phyloP scores from a whole-genome alignment of 2,888 invertebrate genomes.

The Globia sparganii region DNA sequence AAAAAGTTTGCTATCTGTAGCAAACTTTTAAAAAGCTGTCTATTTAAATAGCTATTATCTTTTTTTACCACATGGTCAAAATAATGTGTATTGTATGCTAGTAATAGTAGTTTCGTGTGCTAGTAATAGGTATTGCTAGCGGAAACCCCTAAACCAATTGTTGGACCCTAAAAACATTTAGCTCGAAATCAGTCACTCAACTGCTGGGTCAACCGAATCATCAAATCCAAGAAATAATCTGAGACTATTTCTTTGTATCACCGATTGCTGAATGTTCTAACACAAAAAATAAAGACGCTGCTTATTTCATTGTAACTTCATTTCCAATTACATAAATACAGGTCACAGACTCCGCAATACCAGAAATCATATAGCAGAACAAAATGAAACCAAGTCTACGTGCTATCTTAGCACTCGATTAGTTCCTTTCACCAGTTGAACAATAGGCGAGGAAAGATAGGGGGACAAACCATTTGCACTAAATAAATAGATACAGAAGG shows the following conservation, averaged over 20 bases:
- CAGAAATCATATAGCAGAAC: constrained; percentile 9
- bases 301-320: background rate
- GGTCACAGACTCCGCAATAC: background rate
- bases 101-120: background rate
- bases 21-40: no score
- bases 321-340: constrained; percentile 9
- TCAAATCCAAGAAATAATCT: background rate
- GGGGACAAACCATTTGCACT: constrained; percentile 43
- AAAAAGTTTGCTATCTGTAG: no score
- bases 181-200: background rate
- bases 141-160: background rate
- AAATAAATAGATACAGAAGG: constrained; percentile 25
- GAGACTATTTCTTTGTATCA: background rate
- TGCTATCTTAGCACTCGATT: constrained; percentile 55
- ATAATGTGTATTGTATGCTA: background rate
- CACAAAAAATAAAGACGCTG: background rate
- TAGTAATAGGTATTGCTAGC: no score
- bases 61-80: no score
- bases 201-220: background rate
- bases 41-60: no score
- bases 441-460: constrained; percentile 56
- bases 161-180: background rate
- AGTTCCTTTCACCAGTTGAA: constrained; percentile 57
- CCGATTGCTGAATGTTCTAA: background rate
- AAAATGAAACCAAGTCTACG: constrained; percentile 32